Conservation (phyloP, 1,140 invertebrate genomes). For the Drosophila persimilis region DNA sequence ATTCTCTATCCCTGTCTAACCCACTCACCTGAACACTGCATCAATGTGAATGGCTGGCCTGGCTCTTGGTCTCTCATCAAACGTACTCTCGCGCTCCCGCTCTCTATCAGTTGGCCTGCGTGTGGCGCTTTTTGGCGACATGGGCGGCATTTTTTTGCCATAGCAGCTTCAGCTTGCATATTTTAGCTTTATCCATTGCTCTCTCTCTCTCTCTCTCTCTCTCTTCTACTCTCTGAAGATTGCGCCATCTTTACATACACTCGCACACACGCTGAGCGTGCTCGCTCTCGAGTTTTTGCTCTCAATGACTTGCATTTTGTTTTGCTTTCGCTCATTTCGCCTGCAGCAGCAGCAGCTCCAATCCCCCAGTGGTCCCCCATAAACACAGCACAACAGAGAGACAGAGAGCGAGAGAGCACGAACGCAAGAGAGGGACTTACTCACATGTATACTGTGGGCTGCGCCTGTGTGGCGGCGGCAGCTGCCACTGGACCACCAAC, state of each 20-base stretch:
- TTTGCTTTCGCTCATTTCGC: conserved; percentile 66
- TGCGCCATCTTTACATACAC: conserved; percentile 69
- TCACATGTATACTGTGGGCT: conserved; percentile 29
- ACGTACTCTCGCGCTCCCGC: conserved; percentile 8
- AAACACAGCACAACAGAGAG: conserved; percentile 2
- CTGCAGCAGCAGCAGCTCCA: conserved; percentile 59
- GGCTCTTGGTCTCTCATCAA: conserved; percentile 22
- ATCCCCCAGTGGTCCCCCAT: conserved; percentile 50
- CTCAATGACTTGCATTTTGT: conserved; percentile 79
- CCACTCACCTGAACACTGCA: conserved; percentile 68
- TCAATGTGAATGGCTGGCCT: conserved; percentile 55
- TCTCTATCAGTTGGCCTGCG: conserved; percentile 52
- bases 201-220: conserved; percentile 52
- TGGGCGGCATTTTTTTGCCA: conserved; percentile 70
- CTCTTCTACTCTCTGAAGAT: conserved; percentile 58
- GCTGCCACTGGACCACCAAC: conserved; percentile 79
- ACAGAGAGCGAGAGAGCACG: conserved; percentile 7
- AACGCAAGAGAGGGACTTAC: conserved; percentile 6
- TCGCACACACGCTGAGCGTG: conserved; percentile 19
- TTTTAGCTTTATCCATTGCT: conserved; percentile 67
- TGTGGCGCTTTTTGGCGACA: conserved; percentile 77
- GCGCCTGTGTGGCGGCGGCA: conserved; percentile 69
- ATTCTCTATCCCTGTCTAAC: conserved; percentile 19
- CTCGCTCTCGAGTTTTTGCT: conserved; percentile 66
- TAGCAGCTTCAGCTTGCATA: conserved; percentile 64